A percentile compares a stretch with the other conserved stretches of the same genome.
phyloP scores from a whole-genome alignment of 2,113 vertebrate species.

The Cyphomyrus plagiostoma region DNA sequence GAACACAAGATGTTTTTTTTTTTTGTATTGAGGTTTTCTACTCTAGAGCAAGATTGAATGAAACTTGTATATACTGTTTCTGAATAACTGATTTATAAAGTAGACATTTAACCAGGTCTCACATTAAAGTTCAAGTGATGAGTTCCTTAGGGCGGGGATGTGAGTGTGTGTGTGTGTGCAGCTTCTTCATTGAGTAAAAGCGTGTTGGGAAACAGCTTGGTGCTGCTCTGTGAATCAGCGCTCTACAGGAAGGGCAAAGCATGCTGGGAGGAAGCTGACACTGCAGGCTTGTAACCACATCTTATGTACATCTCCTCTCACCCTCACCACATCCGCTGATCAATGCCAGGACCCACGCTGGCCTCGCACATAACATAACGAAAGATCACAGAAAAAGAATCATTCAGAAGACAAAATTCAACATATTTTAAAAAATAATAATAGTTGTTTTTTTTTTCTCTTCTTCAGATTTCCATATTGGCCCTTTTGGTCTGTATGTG shows the following conservation, averaged over 20 bases:
- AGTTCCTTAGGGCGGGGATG: not conserved
- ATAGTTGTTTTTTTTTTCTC: not conserved
- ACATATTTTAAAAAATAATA: not conserved
- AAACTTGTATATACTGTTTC: not conserved
- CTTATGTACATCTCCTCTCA: conserved; percentile 42
- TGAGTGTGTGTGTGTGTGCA: not conserved
- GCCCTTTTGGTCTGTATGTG: not conserved
- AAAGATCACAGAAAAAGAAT: not conserved
- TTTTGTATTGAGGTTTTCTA: not conserved
- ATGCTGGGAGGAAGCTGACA: conserved; percentile 58
- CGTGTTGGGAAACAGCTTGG: conserved; percentile 11
- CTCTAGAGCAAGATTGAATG: not conserved
- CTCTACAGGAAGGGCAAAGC: conserved; percentile 43
- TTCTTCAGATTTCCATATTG: not conserved
- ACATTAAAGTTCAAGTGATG: not conserved
- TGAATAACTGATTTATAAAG: not conserved
- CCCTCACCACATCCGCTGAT: conserved; percentile 50
- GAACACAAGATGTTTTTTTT: not conserved
- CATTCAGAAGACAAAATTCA: conserved; percentile 5
- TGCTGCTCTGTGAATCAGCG: conserved; percentile 60
- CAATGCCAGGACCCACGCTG: conserved; percentile 3
- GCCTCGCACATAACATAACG: not conserved
- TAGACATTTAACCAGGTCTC: not conserved
- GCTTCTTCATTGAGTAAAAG: conserved; percentile 22
- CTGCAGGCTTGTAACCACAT: conserved; percentile 65